phyloP scores from a whole-genome alignment of 2,888 invertebrate species.

The Oegoconia quadripuncta region DNA sequence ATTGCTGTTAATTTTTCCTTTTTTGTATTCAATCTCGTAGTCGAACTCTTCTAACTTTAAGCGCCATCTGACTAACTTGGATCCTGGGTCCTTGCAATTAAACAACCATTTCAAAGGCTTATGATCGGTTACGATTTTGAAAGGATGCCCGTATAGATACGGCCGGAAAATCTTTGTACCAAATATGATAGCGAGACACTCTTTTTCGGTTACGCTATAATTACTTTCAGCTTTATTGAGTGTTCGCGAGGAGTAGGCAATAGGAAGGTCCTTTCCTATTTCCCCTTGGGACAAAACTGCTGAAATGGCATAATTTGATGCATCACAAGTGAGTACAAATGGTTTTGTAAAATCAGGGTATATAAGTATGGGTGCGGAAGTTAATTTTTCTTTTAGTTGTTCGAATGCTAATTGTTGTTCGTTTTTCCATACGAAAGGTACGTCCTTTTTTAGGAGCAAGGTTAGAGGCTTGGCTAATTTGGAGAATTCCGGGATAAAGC shows the following conservation, averaged over 20 bases:
- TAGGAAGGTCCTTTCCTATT: neutral
- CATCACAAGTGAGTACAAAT: conserved; percentile 4
- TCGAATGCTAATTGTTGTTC: conserved; percentile 11
- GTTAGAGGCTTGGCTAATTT: conserved; percentile 11
- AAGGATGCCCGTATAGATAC: conserved; percentile 7
- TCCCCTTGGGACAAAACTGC: conserved; percentile 6
- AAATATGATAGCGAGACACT: conserved; percentile 15
- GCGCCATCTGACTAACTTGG: neutral
- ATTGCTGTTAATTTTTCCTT: neutral
- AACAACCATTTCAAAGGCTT: conserved; percentile 1
- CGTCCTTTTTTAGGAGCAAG: conserved; percentile 8
- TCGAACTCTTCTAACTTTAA: conserved; percentile 4
- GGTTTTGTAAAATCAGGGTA: conserved; percentile 9
- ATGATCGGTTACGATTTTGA: conserved; percentile 4
- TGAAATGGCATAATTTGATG: conserved; percentile 1
- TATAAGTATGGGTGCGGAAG: conserved; percentile 5
- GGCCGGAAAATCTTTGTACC: conserved; percentile 14
- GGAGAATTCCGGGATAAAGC: conserved; percentile 5
- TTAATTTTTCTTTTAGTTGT: conserved; percentile 7
- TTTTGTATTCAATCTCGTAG: neutral
- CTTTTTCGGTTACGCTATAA: conserved; percentile 17
- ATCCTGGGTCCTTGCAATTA: neutral
- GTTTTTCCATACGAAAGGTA: conserved; percentile 9
- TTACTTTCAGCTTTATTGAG: conserved; percentile 14
- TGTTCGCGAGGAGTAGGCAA: conserved; percentile 1